Conservation (phyloP, 2,888 invertebrate species). For the Macrophya alboannulata region DNA sequence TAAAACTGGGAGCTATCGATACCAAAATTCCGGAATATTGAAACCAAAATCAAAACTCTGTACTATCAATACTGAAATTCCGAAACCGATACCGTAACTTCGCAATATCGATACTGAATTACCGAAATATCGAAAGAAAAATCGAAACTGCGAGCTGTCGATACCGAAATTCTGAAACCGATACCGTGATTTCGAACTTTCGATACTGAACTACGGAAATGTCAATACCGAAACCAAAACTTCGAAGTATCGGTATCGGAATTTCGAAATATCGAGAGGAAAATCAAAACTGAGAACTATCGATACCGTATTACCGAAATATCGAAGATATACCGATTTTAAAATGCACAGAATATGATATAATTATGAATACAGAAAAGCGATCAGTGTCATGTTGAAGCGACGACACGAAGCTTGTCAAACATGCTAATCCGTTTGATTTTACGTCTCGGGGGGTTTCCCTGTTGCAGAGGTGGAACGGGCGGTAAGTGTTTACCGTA, state of each 20-base stretch:
- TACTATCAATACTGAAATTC: too few relatives aligned
- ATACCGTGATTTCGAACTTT: background rate
- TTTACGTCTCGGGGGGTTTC: conserved; percentile 21
- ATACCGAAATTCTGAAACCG: background rate
- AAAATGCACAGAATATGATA: background rate
- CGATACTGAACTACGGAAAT: background rate
- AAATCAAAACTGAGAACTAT: too few relatives aligned
- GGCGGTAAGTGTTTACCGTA: conserved; percentile 32
- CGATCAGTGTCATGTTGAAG: background rate
- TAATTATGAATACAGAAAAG: background rate
- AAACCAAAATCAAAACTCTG: too few relatives aligned
- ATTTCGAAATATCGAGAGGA: too few relatives aligned
- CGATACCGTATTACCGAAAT: background rate
- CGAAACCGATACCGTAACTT: too few relatives aligned
- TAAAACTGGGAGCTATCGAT: too few relatives aligned
- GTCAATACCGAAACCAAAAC: too few relatives aligned
- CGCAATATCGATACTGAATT: too few relatives aligned
- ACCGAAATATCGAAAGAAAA: too few relatives aligned
- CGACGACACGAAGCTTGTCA: background rate
- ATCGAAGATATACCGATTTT: background rate
- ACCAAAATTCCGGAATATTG: too few relatives aligned
- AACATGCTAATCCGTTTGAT: conserved; percentile 23
- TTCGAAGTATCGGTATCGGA: too few relatives aligned
- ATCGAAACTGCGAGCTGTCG: too few relatives aligned
- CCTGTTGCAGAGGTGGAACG: background rate